Evolutionary conservation across 2,888 invertebrate genomes (phyloP).

Genomic region (Cotesia congregata): DNA sequence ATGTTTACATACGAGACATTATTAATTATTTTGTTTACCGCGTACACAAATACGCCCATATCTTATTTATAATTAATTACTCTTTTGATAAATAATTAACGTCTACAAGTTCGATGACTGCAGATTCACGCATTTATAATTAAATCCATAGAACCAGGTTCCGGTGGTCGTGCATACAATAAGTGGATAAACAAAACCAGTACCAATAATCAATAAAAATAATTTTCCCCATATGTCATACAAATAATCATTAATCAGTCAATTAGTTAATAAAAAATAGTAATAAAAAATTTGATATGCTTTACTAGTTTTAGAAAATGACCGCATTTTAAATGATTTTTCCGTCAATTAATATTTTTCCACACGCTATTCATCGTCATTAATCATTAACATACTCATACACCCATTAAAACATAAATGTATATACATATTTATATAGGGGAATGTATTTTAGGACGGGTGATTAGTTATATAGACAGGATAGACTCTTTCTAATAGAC

Average conservation of each 20-base stretch:
- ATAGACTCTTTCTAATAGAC: slow-evolving; percentile 70
- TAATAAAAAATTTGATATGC: background rate
- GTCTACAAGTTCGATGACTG: background rate
- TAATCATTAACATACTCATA: slow-evolving; percentile 9
- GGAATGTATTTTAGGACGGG: slow-evolving; percentile 37
- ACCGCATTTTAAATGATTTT: too few species aligned
- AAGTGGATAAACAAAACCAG: background rate
- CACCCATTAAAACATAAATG: background rate
- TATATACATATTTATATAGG: slow-evolving; percentile 9
- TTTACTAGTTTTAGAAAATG: background rate
- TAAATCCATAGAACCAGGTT: background rate
- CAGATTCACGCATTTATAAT: background rate
- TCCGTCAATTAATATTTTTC: background rate
- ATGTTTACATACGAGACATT: slow-evolving; percentile 8
- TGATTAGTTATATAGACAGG: slow-evolving; percentile 46
- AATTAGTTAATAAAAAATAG: background rate
- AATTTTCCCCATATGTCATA: background rate
- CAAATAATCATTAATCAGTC: too few species aligned
- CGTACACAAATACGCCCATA: background rate
- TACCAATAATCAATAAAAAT: background rate
- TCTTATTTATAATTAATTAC: background rate
- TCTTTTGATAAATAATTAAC: background rate
- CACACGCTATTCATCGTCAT: background rate
- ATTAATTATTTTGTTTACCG: background rate
- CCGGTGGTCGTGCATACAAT: slow-evolving; percentile 1